Evolutionary conservation across 2,888 invertebrate genomes (phyloP).

Genomic region (Eupeodes luniger): DNA sequence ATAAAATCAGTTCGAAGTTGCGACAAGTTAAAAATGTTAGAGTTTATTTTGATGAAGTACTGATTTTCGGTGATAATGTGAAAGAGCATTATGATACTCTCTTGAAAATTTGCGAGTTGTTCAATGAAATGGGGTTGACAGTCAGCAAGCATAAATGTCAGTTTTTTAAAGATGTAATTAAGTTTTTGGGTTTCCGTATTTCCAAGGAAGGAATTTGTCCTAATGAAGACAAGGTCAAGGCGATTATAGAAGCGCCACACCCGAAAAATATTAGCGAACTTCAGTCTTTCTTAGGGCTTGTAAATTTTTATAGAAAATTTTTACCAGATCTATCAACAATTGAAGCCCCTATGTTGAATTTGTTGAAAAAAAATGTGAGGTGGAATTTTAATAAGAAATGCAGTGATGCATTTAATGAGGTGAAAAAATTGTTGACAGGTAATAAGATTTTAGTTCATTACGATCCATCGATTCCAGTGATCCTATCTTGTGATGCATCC

Average conservation of each 20-base stretch:
- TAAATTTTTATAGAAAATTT: constrained; percentile 11
- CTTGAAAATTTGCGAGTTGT: too few relatives aligned
- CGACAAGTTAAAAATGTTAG: too few relatives aligned
- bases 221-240: background rate
- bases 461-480: background rate
- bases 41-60: too few relatives aligned
- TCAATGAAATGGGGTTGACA: too few relatives aligned
- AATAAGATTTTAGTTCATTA: constrained; percentile 6
- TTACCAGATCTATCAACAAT: constrained; percentile 4
- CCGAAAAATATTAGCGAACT: constrained; percentile 6
- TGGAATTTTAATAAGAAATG: constrained; percentile 11
- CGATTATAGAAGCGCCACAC: too few relatives aligned
- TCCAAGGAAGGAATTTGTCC: background rate
- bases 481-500: constrained; percentile 4
- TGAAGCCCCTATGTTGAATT: constrained; percentile 1
- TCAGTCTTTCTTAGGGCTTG: background rate
- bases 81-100: too few relatives aligned
- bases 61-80: too few relatives aligned
- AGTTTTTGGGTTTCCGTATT: background rate
- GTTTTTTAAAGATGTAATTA: too few relatives aligned
- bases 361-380: background rate
- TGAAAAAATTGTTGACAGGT: background rate
- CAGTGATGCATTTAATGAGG: constrained; percentile 8
- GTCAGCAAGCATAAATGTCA: too few relatives aligned
- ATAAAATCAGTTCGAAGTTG: too few relatives aligned